phyloP scores from a whole-genome alignment of 2,113 vertebrate genomes.

The Bos javanicus region DNA sequence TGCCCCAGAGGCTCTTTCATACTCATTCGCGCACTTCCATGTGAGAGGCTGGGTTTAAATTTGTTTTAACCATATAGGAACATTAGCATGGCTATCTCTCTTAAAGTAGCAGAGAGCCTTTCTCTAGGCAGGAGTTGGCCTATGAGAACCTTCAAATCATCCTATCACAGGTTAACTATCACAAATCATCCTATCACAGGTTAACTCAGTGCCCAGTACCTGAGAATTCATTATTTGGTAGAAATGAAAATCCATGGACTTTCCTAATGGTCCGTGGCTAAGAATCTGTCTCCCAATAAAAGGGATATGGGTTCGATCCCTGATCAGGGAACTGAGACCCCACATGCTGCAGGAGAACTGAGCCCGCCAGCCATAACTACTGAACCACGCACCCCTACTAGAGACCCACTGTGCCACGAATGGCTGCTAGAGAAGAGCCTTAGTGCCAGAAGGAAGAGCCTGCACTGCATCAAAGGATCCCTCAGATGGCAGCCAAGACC shows the following conservation, averaged over 20 bases:
- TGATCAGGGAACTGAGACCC: background rate
- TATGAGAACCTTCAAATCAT: background rate
- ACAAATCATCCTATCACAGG: background rate
- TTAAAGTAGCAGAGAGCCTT: background rate
- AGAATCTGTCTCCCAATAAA: background rate
- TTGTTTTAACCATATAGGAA: background rate
- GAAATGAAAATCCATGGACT: background rate
- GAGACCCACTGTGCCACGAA: background rate
- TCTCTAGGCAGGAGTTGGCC: background rate
- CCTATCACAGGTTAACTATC: background rate
- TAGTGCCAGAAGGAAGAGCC: background rate
- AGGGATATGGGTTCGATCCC: background rate
- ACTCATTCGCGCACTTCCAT: background rate
- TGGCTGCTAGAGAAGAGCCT: fast-evolving
- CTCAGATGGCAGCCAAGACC: background rate
- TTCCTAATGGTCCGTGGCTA: background rate
- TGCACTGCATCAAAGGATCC: fast-evolving
- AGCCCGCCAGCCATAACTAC: background rate
- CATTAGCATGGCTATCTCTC: background rate
- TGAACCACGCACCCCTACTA: background rate
- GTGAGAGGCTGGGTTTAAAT: background rate
- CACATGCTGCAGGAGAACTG: background rate
- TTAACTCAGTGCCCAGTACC: background rate
- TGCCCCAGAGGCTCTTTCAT: no score
- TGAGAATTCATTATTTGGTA: background rate